Percentiles rank a stretch among this genome's conserved stretches.
These are phyloP conservation scores for Coptodon bakossiorum DNA, from an alignment of 2,113 vertebrate species.

Conservation along the genomic window DNA sequence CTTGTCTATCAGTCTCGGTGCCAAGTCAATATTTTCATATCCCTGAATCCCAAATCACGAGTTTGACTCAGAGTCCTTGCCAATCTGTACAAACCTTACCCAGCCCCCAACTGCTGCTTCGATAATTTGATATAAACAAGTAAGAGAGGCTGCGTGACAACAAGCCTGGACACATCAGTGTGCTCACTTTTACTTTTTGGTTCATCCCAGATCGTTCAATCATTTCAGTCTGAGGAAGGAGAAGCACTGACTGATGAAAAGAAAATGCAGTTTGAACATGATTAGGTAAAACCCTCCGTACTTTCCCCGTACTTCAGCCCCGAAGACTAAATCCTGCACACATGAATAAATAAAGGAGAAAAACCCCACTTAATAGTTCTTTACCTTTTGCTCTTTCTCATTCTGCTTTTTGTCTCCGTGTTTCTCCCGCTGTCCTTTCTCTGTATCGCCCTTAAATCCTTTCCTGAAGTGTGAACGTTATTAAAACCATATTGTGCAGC, in stretches of 20 bases:
- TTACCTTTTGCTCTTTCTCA: neutral
- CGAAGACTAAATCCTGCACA: neutral
- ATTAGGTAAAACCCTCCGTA: neutral
- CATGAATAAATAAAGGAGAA: neutral
- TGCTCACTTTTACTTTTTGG: conserved; percentile 2
- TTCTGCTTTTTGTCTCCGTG: neutral
- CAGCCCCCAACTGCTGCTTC: neutral
- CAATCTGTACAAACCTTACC: neutral
- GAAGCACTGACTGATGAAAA: neutral
- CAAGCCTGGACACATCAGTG: conserved; percentile 20
- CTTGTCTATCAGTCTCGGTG: neutral
- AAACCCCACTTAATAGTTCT: neutral
- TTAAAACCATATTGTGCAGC: conserved; percentile 24
- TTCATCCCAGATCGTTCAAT: conserved; percentile 2
- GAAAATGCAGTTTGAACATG: neutral
- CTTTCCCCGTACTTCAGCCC: neutral
- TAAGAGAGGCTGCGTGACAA: conserved; percentile 9
- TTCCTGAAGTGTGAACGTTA: conserved; percentile 12
- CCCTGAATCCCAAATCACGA: neutral
- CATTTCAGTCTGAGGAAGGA: neutral
- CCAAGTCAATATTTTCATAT: neutral
- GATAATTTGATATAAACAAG: conserved; percentile 39
- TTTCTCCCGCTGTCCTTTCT: neutral
- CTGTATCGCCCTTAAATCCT: neutral
- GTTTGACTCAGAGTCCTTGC: neutral